Conservation (phyloP, 2,888 invertebrate genomes). For the Tigriopus californicus region DNA sequence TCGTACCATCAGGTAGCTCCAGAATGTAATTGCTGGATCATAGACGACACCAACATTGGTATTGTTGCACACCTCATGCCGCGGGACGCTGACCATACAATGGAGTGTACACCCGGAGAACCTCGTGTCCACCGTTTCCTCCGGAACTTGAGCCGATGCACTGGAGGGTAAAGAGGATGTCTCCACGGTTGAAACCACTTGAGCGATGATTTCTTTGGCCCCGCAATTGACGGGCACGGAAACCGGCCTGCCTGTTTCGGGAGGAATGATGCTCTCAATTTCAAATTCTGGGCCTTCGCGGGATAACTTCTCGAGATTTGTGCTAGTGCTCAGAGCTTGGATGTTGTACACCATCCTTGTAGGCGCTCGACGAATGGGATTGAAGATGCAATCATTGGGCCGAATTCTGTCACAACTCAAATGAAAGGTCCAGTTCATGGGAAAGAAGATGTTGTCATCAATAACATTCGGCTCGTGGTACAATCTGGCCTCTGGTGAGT, state of each 20-base stretch:
- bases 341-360: background rate
- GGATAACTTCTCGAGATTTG: background rate
- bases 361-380: background rate
- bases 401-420: slow-evolving; percentile 8
- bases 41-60: background rate
- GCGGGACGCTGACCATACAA: slow-evolving; percentile 2
- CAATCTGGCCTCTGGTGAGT: background rate
- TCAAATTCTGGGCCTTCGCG: background rate
- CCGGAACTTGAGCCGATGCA: background rate
- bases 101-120: slow-evolving; percentile 4
- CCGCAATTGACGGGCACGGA: slow-evolving; percentile 4
- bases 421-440: slow-evolving; percentile 15
- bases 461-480: slow-evolving; percentile 11
- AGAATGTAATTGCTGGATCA: slow-evolving; percentile 43
- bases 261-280: background rate
- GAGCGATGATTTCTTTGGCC: slow-evolving; percentile 3
- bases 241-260: background rate
- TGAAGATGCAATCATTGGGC: slow-evolving; percentile 13
- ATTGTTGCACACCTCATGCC: slow-evolving; percentile 1
- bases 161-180: background rate
- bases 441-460: slow-evolving; percentile 14
- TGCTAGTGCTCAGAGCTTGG: background rate
- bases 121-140: slow-evolving; percentile 1
- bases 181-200: background rate
- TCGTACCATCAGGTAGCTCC: slow-evolving; percentile 42